A percentile compares a stretch with the other conserved stretches of the same genome.
These are phyloP conservation scores for Ciconia maguari DNA, from an alignment of 2,113 vertebrate species.

Conservation along the genomic window DNA sequence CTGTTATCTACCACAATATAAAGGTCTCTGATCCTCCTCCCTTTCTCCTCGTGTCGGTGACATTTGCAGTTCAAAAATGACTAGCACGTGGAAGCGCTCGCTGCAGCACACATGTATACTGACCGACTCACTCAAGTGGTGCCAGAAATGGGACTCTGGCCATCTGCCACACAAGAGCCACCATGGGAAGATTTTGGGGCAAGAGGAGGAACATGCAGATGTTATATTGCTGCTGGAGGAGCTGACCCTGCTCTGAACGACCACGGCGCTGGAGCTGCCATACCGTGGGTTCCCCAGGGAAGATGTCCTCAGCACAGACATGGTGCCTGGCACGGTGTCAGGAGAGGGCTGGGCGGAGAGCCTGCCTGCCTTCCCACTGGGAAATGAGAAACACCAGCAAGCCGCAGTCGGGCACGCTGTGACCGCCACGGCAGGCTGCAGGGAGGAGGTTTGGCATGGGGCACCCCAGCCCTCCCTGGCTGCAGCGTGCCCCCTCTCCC, in stretches of 20 bases:
- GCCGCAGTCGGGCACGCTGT: neutral
- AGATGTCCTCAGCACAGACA: neutral
- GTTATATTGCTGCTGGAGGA: neutral
- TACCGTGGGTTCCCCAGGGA: rapidly evolving
- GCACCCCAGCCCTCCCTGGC: neutral
- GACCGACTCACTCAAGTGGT: rapidly evolving
- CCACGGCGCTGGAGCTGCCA: rapidly evolving
- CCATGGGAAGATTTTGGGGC: neutral
- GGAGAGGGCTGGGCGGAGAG: neutral
- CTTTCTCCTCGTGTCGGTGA: rapidly evolving
- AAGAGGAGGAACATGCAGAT: neutral
- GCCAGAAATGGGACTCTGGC: neutral
- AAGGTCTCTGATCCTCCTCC: neutral
- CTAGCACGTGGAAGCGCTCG: neutral
- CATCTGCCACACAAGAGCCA: neutral
- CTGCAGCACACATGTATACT: neutral
- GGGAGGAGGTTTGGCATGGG: neutral
- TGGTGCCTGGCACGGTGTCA: rapidly evolving
- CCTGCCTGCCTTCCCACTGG: neutral
- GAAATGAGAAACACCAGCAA: neutral
- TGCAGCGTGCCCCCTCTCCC: neutral
- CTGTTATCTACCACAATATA: neutral
- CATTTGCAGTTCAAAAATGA: neutral
- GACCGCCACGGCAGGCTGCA: rapidly evolving
- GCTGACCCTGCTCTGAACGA: neutral